Evolutionary conservation across 2,113 vertebrate species (phyloP).

Genomic region (Pseudonaja textilis): DNA sequence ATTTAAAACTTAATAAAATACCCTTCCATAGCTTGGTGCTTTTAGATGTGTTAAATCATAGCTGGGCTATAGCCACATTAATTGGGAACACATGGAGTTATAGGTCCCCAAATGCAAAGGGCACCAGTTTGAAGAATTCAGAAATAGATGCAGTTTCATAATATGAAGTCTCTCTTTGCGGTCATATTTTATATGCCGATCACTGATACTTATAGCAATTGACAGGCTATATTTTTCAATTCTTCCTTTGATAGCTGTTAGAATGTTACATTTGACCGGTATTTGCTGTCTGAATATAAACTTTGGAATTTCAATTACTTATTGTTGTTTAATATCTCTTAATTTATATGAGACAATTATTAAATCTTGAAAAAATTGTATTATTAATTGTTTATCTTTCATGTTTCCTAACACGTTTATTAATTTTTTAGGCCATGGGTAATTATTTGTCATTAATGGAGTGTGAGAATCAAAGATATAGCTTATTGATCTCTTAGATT

Average conservation of each 20-base stretch:
- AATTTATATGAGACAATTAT: no score
- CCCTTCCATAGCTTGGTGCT: neutral
- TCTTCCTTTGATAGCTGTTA: neutral
- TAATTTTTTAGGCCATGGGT: neutral
- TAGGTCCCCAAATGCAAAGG: neutral
- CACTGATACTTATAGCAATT: neutral
- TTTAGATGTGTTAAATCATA: neutral
- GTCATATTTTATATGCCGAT: neutral
- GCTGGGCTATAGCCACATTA: neutral
- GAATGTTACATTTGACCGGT: neutral
- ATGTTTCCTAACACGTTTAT: neutral
- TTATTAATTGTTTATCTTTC: neutral
- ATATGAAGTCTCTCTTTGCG: neutral
- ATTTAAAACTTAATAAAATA: neutral
- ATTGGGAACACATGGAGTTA: neutral
- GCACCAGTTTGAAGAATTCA: neutral
- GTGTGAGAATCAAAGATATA: no score
- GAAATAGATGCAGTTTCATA: neutral
- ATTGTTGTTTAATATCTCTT: neutral
- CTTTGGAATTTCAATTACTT: neutral
- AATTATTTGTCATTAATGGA: neutral
- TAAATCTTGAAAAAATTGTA: neutral
- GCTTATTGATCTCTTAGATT: no score
- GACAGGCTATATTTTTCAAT: neutral
- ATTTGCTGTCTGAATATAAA: neutral